A percentile compares a stretch with the other conserved stretches of the same genome.
phyloP scores from a whole-genome alignment of 2,888 invertebrate species.

The Copidosoma aretas region DNA sequence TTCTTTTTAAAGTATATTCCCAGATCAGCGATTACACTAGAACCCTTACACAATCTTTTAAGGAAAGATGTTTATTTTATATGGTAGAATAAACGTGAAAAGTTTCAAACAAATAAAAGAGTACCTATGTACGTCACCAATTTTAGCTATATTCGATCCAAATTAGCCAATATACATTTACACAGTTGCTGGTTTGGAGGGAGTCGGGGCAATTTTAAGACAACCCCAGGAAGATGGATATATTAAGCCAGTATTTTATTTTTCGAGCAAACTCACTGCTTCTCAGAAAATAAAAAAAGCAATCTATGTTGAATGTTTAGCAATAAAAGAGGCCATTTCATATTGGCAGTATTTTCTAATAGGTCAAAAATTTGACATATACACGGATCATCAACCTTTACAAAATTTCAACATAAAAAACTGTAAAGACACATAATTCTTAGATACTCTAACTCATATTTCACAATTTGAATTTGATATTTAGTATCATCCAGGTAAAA shows the following conservation, averaged over 20 bases:
- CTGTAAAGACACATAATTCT: slow-evolving; percentile 29
- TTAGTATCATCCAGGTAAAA: too few relatives aligned
- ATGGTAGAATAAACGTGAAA: background rate
- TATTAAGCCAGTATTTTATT: too few relatives aligned
- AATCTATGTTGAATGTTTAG: background rate
- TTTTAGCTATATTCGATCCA: background rate
- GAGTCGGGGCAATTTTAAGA: too few relatives aligned
- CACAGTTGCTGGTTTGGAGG: background rate
- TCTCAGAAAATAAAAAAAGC: too few relatives aligned
- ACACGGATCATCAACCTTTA: slow-evolving; percentile 24
- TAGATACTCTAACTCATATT: too few relatives aligned
- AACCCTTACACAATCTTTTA: slow-evolving; percentile 29
- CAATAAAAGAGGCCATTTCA: slow-evolving; percentile 24
- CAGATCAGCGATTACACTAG: slow-evolving; percentile 27
- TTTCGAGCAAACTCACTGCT: too few relatives aligned
- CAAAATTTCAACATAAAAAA: slow-evolving; percentile 33
- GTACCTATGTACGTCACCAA: background rate
- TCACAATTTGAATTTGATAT: too few relatives aligned
- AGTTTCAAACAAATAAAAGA: background rate
- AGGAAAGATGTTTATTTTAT: background rate
- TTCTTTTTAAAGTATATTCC: slow-evolving; percentile 33
- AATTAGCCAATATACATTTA: background rate
- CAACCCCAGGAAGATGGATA: too few relatives aligned
- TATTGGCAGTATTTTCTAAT: slow-evolving; percentile 30
- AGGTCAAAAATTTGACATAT: too few relatives aligned